Evolutionary conservation across 2,113 vertebrate genomes (phyloP).

Genomic region (Monopterus albus): DNA sequence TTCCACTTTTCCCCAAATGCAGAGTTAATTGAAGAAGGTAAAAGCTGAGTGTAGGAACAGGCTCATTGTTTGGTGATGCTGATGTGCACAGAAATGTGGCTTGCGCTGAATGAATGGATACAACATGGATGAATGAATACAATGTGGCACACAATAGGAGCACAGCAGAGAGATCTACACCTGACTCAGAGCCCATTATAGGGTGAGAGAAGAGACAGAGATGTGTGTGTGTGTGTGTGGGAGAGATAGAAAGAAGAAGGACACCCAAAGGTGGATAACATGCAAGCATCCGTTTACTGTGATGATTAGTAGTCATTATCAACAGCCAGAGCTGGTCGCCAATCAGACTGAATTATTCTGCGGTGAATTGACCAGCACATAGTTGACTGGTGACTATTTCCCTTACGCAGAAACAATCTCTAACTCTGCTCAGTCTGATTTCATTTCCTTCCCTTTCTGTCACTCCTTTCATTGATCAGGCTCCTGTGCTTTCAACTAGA

Average conservation of each 20-base stretch:
- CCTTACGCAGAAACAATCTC: slow-evolving; percentile 47
- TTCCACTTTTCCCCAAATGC: background rate
- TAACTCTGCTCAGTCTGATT: slow-evolving; percentile 67
- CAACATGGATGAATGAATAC: slow-evolving; percentile 67
- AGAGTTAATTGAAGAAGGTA: slow-evolving; percentile 47
- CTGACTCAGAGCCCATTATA: slow-evolving; percentile 74
- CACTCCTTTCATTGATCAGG: slow-evolving; percentile 69
- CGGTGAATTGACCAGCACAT: slow-evolving; percentile 58
- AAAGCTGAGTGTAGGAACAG: slow-evolving; percentile 1
- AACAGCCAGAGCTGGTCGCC: slow-evolving; percentile 54
- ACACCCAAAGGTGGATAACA: slow-evolving; percentile 65
- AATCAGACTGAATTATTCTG: slow-evolving; percentile 72
- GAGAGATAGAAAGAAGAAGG: slow-evolving; percentile 44
- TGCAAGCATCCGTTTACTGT: slow-evolving; percentile 57
- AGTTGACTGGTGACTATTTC: slow-evolving; percentile 68
- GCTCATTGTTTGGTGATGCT: slow-evolving; percentile 53
- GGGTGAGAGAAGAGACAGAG: slow-evolving; percentile 62
- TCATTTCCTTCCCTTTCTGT: slow-evolving; percentile 71
- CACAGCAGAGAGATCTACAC: slow-evolving; percentile 73
- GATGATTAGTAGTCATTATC: slow-evolving; percentile 71
- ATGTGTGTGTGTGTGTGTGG: slow-evolving; percentile 24
- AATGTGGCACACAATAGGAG: slow-evolving; percentile 72
- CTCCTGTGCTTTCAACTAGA: slow-evolving; percentile 56
- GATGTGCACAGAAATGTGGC: slow-evolving; percentile 62
- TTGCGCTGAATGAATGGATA: slow-evolving; percentile 69